A percentile compares a stretch with the other conserved stretches of the same genome.
phyloP scores from a whole-genome alignment of 2,113 vertebrate species.

The Grallaria varia region DNA sequence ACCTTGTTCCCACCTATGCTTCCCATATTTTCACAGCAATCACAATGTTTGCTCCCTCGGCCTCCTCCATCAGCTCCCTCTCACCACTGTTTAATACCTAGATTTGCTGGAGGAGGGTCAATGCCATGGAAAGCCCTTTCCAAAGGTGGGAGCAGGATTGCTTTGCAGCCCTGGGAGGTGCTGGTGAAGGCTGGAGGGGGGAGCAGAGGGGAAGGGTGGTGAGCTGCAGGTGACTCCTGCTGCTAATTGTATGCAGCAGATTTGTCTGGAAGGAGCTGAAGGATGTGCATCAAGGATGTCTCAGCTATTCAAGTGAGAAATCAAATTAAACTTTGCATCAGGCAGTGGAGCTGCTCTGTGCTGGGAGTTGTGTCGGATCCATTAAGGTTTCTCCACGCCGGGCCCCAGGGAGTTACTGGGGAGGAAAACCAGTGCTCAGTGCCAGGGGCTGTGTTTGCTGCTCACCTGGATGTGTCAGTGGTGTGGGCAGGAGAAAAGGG shows the following conservation, averaged over 20 bases:
- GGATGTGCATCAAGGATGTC: slow-evolving; percentile 40
- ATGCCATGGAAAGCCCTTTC: neutral
- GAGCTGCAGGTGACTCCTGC: neutral
- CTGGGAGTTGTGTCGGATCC: neutral
- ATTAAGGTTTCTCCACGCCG: neutral
- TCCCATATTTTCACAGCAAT: fast-evolving
- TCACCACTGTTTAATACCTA: neutral
- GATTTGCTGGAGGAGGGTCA: neutral
- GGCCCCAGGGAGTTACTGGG: neutral
- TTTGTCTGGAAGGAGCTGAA: slow-evolving; percentile 13
- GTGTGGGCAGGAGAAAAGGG: neutral
- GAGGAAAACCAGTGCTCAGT: neutral
- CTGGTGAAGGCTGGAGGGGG: neutral
- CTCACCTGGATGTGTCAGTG: neutral
- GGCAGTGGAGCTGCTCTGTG: neutral
- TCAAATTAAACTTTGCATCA: slow-evolving; percentile 67
- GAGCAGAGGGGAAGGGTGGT: neutral
- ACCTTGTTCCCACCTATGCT: fast-evolving
- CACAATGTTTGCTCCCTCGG: fast-evolving
- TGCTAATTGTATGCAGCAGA: neutral
- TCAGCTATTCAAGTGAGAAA: slow-evolving; percentile 67
- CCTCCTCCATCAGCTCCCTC: neutral
- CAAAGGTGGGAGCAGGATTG: neutral
- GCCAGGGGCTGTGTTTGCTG: neutral
- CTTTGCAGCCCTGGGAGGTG: neutral